A percentile compares a stretch with the other conserved stretches of the same genome.
Evolutionary conservation across 2,113 vertebrate species (phyloP).

Genomic region (Syngnathoides biaculeatus): DNA sequence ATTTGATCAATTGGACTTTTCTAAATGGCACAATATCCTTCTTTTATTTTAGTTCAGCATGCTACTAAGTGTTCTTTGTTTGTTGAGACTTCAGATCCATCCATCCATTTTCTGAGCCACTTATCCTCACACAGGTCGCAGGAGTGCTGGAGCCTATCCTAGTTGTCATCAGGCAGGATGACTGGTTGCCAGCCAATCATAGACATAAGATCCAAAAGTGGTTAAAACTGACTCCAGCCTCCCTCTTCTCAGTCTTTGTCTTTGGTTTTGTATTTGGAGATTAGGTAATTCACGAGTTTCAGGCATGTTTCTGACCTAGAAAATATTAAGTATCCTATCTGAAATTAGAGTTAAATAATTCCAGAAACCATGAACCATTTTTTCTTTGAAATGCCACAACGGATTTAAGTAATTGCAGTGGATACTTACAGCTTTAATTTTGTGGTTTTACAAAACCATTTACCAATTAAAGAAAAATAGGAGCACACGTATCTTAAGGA

Average conservation of each 20-base stretch:
- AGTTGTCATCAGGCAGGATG: no score
- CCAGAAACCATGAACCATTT: not conserved
- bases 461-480: no score
- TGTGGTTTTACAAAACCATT: not conserved
- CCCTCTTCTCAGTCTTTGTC: not conserved
- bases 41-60: not conserved
- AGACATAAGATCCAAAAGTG: not conserved
- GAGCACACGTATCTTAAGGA: no score
- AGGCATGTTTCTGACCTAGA: no score
- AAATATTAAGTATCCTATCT: no score
- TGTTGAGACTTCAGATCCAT: not conserved
- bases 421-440: not conserved
- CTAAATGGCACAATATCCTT: no score
- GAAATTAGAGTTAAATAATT: not conserved
- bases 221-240: not conserved
- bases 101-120: no score
- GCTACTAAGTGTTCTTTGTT: not conserved
- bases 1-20: not conserved
- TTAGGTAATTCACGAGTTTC: no score
- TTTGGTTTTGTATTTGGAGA: not conserved
- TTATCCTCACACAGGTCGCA: no score
- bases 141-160: no score
- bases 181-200: no score
- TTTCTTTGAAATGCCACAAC: not conserved
- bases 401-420: not conserved